Evolutionary conservation across 2,888 invertebrate genomes (phyloP).

Genomic region (Tetheella fluctuosa): DNA sequence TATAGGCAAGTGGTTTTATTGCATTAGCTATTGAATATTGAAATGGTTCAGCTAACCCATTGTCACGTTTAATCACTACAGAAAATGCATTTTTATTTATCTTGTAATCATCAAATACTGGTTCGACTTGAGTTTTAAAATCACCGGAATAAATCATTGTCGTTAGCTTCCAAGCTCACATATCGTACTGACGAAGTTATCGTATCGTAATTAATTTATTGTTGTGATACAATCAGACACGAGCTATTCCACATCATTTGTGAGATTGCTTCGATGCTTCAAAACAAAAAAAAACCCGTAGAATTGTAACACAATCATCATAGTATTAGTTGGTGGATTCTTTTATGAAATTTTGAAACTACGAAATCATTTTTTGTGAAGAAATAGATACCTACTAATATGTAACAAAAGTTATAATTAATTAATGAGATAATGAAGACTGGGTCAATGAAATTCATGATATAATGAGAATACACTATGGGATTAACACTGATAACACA

Average conservation of each 20-base stretch:
- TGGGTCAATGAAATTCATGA: too few species aligned
- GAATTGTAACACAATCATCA: not conserved
- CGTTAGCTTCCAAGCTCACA: not conserved
- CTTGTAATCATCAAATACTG: not conserved
- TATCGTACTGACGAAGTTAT: not conserved
- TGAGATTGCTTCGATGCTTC: not conserved
- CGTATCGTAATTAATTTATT: not conserved
- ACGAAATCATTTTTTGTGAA: not conserved
- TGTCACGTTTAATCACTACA: slow-evolving; percentile 16
- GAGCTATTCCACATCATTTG: not conserved
- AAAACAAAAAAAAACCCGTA: not conserved
- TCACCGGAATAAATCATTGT: slow-evolving; percentile 9
- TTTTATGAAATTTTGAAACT: not conserved
- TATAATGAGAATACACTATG: too few species aligned
- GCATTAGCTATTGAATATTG: slow-evolving; percentile 43
- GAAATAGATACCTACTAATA: too few species aligned
- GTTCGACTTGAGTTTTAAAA: slow-evolving; percentile 1
- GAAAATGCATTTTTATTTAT: slow-evolving; percentile 11
- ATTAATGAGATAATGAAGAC: too few species aligned
- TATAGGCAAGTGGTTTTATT: slow-evolving; percentile 51
- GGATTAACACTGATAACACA: too few species aligned
- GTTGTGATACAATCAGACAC: not conserved
- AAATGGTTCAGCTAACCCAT: not conserved
- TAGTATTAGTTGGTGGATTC: not conserved
- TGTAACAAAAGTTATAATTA: too few species aligned